Conservation (phyloP, 2,797 vertebrate species). For the Microctenopoma lineatum region DNA sequence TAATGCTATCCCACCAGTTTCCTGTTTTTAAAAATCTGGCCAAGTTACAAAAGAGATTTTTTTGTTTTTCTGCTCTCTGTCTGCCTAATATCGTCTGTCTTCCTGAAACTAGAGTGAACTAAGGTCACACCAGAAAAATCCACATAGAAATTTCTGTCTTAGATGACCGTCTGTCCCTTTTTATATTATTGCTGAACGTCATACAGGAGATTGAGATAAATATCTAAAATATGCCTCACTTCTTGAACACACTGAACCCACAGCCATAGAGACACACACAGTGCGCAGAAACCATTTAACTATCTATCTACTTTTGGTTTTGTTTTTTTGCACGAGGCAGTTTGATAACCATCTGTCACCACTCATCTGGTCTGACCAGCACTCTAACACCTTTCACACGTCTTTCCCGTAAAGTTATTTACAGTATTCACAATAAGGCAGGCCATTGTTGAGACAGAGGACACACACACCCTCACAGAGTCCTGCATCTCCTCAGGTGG, state of each 20-base stretch:
- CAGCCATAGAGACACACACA: not conserved
- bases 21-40: slow-evolving; percentile 12
- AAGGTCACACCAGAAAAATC: slow-evolving; percentile 32
- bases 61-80: not conserved
- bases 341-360: slow-evolving; percentile 27
- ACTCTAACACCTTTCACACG: slow-evolving; percentile 45
- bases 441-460: not conserved
- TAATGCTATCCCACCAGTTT: slow-evolving; percentile 14
- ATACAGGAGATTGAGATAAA: slow-evolving; percentile 46
- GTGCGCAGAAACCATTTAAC: not conserved
- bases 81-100: slow-evolving; percentile 27
- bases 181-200: slow-evolving; percentile 40
- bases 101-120: slow-evolving; percentile 45
- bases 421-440: slow-evolving; percentile 30
- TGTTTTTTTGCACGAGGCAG: slow-evolving; percentile 15
- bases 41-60: not conserved
- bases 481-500: not conserved
- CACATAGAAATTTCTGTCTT: slow-evolving; percentile 40
- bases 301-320: slow-evolving; percentile 44
- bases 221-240: slow-evolving; percentile 48
- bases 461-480: not conserved
- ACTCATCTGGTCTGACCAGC: slow-evolving; percentile 66
- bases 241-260: slow-evolving; percentile 27
- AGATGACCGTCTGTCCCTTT: slow-evolving; percentile 35
- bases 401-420: slow-evolving; percentile 44